These are phyloP conservation scores for Mythimna ferrago DNA, from an alignment of 2,888 invertebrate genomes.

Conservation along the genomic window DNA sequence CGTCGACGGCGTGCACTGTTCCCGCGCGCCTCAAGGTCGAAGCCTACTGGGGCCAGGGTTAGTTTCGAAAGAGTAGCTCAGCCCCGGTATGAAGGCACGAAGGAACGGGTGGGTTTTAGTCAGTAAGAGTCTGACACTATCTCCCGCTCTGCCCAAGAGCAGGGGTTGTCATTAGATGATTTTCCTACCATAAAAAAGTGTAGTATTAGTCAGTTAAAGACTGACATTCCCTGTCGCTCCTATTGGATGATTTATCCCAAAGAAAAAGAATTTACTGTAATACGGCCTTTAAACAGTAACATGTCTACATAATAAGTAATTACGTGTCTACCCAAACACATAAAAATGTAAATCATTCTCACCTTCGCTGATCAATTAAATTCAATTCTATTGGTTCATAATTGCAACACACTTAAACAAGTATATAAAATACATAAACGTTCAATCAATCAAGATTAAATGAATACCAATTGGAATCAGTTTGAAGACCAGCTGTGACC, in stretches of 20 bases:
- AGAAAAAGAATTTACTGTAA: not conserved
- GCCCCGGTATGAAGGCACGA: too few species aligned
- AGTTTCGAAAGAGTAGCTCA: too few species aligned
- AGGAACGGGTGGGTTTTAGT: too few species aligned
- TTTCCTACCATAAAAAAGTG: too few species aligned
- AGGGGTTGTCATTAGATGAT: too few species aligned
- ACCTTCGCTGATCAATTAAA: slow-evolving; percentile 55
- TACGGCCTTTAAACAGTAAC: not conserved
- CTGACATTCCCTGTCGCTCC: too few species aligned
- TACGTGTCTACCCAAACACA: slow-evolving; percentile 42
- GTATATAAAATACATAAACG: slow-evolving; percentile 23
- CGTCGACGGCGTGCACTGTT: too few species aligned
- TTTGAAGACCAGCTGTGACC: slow-evolving; percentile 23
- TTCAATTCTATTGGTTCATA: slow-evolving; percentile 49
- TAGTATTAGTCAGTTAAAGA: too few species aligned
- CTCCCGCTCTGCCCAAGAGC: too few species aligned
- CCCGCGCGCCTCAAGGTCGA: too few species aligned
- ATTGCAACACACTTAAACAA: slow-evolving; percentile 33
- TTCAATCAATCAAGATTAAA: slow-evolving; percentile 42
- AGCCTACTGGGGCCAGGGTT: too few species aligned
- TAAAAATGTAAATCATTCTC: slow-evolving; percentile 57
- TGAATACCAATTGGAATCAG: slow-evolving; percentile 33
- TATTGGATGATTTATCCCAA: not conserved
- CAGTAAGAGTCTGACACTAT: too few species aligned
- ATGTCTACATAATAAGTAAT: not conserved